Evolutionary conservation across 2,113 vertebrate genomes (phyloP), one percentile per base, ranked within the genome.

Genomic region (Paradisaea rubra): DNA sequence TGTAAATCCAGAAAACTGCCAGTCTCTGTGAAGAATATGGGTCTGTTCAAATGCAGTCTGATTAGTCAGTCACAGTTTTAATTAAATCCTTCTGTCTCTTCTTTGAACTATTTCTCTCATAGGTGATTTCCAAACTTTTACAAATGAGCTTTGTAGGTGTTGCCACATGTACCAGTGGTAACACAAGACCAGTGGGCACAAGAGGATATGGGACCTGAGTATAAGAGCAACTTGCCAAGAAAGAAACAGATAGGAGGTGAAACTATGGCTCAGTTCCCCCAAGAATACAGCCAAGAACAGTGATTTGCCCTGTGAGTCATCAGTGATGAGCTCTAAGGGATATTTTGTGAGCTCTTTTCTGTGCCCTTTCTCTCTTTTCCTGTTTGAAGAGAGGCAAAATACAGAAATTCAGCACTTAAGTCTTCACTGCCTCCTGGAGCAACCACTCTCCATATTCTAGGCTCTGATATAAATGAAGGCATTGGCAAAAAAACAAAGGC

Each of bases 181-280:
- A 66, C 13, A 42, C 0, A 1, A 59, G 19, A 44, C 3, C 7
- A 14, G 11, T 8, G 17, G 15, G 39, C 15, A 74, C 2, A 6
- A 54, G 8, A 4, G 15, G 11, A 24, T 4, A 3, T 13, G 21
- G 89, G 14, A 72, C 16, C 4, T 25, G 15, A 81, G 21, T 18
- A 20, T 22, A 44, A 0, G 2, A 85, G 6, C 7, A 69, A 56
- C 21, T 44, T 27, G 5, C 6, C 28, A 73, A 56, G 56, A 68
- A 71, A 74, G 6, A 25, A 70, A 53, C 7, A 45, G 20, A 17
- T 16, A 56, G 28, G 14, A 53, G 10, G 20, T 35, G 53, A 54
- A 76, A 57, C 24, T 39, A 17, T 39, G 27, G 9, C 41, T 56
- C 30, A 7, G 13, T 41, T 82, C 6, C 12, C 10, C 6, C 10